Base-by-base conservation (phyloP, 2,113 vertebrate genomes). In the Pardalotus punctatus region DNA sequence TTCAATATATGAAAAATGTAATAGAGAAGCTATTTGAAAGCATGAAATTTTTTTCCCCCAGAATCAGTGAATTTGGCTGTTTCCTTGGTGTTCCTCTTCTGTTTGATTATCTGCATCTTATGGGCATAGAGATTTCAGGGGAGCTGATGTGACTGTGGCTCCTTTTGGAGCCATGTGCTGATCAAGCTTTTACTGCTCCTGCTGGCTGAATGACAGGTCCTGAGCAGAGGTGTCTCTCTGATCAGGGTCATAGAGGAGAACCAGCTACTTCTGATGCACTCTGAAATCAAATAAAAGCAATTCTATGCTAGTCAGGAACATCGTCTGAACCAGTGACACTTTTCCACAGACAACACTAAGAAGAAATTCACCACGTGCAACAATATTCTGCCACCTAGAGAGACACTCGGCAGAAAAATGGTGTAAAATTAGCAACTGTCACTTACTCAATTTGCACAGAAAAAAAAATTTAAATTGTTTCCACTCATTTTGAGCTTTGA, bases 361-460 rank as follows among this genome's bases (percentile, higher is more conserved):
- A 88, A 87, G 43, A 85, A 57, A 88, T 89, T 81, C 48, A 90
- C 31, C 28, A 64, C 0, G 0, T 66, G 48, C 47, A 71, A 72
- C 19, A 87, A 81, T 89, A 81, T 96, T 89, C 77, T 77, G 65
- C 85, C 62, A 90, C 85, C 38, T 81, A 80, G 42, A 94, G 88
- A 93, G 64, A 81, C 50, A 48, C 38, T 85, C 94, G 94, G 81
- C 93, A 96, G 85, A 65, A 88, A 86, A 94, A 54, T 43, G 13
- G 9, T 69, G 33, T 24, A 79, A 94, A 95, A 96, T 94, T 90
- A 94, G 66, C 69, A 90, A 82, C 65, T 96, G 64, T 83, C 86
- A 91, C 77, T 94, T 86, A 87, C 45, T 84, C 62, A 87, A 47
- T 86, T 89, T 95, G 28, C 33, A 79, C n/a, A 82, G 53, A 64